Conservation (phyloP, 2,113 vertebrate genomes). For the Lepus timidus region DNA sequence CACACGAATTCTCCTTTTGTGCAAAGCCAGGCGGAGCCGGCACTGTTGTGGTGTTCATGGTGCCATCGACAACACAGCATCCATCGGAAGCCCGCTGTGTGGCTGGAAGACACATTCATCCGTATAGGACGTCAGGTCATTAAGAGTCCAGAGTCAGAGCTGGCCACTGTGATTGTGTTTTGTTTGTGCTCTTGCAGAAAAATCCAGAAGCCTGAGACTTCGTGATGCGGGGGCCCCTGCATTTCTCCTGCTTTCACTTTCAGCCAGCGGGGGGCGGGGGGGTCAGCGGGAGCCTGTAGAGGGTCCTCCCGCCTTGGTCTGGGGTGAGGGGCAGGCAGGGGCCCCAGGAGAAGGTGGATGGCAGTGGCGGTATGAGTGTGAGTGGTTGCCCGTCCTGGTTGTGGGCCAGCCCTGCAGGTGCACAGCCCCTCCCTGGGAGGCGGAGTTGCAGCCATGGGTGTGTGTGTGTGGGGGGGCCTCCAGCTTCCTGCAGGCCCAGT, state of each 20-base stretch:
- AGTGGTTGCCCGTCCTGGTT: too few relatives aligned
- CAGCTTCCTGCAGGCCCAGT: not conserved
- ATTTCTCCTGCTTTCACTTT: not conserved
- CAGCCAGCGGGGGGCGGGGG: not conserved
- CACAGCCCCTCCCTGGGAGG: not conserved
- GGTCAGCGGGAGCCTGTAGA: not conserved
- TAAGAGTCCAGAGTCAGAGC: not conserved
- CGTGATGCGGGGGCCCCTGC: not conserved
- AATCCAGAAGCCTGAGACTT: not conserved
- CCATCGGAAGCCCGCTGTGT: not conserved
- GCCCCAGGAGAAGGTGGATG: too few relatives aligned
- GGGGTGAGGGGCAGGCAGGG: not conserved
- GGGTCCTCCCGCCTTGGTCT: too few relatives aligned
- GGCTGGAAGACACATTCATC: not conserved
- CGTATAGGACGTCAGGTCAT: not conserved
- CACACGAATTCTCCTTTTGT: not conserved
- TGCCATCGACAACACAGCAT: not conserved
- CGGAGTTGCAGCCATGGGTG: accelerated
- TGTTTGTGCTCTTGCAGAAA: not conserved
- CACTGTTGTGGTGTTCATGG: too few relatives aligned
- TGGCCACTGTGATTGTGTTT: not conserved
- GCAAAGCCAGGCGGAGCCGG: too few relatives aligned
- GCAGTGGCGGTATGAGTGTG: not conserved
- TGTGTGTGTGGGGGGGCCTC: too few relatives aligned
- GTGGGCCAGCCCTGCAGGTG: not conserved